Percentiles rank a stretch among this genome's conserved stretches.
phyloP scores from a whole-genome alignment of 1,140 invertebrate genomes.

The Lethocerus indicus region DNA sequence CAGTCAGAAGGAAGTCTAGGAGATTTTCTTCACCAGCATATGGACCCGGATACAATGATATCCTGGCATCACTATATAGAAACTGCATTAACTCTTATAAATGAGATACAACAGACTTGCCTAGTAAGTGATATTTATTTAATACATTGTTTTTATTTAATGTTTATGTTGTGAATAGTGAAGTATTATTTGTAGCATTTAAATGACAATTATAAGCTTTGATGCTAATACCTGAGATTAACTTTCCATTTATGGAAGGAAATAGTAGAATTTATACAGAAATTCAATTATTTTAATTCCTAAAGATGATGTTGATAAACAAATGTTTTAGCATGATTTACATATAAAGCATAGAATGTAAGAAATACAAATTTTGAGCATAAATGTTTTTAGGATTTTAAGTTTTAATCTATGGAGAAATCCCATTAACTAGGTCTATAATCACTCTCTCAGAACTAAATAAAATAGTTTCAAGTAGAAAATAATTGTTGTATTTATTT shows the following conservation, averaged over 20 bases:
- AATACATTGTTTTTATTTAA: constrained; percentile 9
- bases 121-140: constrained; percentile 28
- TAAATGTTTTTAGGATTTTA: too few relatives aligned
- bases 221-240: not conserved
- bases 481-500: too few relatives aligned
- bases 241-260: constrained; percentile 21
- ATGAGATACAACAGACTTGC: constrained; percentile 37
- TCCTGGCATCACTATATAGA: constrained; percentile 41
- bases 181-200: constrained; percentile 10
- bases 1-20: constrained; percentile 19
- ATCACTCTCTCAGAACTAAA: too few relatives aligned
- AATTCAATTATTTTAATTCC: constrained; percentile 28
- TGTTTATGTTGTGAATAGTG: not conserved
- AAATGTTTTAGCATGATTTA: constrained; percentile 24
- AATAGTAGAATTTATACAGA: too few relatives aligned
- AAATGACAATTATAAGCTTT: not conserved
- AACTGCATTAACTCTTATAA: constrained; percentile 35
- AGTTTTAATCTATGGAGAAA: too few relatives aligned
- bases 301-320: constrained; percentile 33
- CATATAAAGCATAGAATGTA: too few relatives aligned
- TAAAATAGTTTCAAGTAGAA: too few relatives aligned
- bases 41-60: constrained; percentile 32
- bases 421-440: too few relatives aligned
- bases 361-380: too few relatives aligned
- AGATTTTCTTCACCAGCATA: constrained; percentile 32